Percentiles rank a stretch among this genome's conserved stretches.
These are phyloP conservation scores for Colaptes auratus DNA, from an alignment of 2,113 vertebrate genomes.

Conservation along the genomic window DNA sequence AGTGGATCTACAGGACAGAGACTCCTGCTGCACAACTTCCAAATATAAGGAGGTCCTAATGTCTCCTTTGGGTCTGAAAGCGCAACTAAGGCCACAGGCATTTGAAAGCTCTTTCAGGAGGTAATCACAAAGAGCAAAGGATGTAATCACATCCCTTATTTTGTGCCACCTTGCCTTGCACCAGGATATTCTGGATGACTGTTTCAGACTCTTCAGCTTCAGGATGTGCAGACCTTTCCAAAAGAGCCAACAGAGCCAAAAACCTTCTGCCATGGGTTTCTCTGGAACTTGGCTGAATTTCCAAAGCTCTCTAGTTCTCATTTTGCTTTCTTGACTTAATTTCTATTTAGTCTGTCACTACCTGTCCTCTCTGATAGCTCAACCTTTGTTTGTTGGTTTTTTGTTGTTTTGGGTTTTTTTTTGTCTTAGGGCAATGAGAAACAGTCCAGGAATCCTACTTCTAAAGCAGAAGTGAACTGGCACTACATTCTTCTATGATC, in stretches of 20 bases:
- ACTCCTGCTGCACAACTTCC: neutral
- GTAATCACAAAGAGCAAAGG: neutral
- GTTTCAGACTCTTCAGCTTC: neutral
- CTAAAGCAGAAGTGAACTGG: neutral
- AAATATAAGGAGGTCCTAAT: neutral
- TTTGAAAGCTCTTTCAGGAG: neutral
- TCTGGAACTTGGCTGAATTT: conserved; percentile 20
- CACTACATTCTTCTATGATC: neutral
- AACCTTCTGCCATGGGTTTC: conserved; percentile 17
- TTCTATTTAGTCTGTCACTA: neutral
- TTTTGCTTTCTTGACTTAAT: neutral
- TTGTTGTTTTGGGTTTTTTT: neutral
- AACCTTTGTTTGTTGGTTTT: neutral
- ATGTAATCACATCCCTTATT: neutral
- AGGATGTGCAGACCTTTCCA: neutral
- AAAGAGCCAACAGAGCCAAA: neutral
- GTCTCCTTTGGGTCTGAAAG: neutral
- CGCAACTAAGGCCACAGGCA: neutral
- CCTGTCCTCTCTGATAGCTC: neutral
- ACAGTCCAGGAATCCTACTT: neutral
- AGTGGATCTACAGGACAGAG: neutral
- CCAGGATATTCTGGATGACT: neutral
- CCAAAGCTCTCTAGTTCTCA: neutral
- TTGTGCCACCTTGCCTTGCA: conserved; percentile 13
- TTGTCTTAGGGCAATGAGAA: conserved; percentile 24